Evolutionary conservation across 2,797 vertebrate species (phyloP).

Genomic region (Premnoplex brunnescens): DNA sequence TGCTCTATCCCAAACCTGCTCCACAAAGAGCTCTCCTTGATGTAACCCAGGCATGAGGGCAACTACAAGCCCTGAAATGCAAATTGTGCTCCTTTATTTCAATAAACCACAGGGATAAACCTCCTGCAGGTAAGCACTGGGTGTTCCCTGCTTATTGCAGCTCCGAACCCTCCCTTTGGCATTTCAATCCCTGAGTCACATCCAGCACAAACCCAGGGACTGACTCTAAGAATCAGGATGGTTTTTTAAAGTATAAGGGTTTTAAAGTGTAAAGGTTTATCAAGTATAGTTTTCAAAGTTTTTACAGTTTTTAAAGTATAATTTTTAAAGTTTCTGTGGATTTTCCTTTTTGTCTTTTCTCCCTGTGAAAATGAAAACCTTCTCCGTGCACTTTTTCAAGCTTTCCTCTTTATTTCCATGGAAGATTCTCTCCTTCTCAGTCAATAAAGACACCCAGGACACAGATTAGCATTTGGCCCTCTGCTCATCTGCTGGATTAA

Average conservation of each 20-base stretch:
- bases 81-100: background rate
- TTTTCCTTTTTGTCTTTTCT: background rate
- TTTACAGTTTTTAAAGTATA: background rate
- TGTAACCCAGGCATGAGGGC: background rate
- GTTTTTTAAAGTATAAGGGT: background rate
- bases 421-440: constrained; percentile 24
- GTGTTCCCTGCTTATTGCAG: background rate
- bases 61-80: background rate
- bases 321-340: background rate
- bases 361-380: background rate
- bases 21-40: background rate
- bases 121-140: constrained; percentile 25
- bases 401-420: background rate
- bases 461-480: constrained; percentile 57
- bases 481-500: constrained; percentile 45
- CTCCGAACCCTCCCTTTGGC: background rate
- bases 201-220: background rate
- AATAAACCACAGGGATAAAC: background rate
- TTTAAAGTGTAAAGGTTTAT: background rate
- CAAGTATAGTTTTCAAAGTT: background rate
- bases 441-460: constrained; percentile 55
- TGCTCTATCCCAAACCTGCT: background rate
- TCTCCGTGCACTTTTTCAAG: background rate
- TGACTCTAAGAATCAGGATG: background rate
- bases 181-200: background rate